Evolutionary conservation across 2,797 vertebrate genomes (phyloP), one percentile per base, ranked within the genome.

Genomic region (Bovichtus diacanthus): DNA sequence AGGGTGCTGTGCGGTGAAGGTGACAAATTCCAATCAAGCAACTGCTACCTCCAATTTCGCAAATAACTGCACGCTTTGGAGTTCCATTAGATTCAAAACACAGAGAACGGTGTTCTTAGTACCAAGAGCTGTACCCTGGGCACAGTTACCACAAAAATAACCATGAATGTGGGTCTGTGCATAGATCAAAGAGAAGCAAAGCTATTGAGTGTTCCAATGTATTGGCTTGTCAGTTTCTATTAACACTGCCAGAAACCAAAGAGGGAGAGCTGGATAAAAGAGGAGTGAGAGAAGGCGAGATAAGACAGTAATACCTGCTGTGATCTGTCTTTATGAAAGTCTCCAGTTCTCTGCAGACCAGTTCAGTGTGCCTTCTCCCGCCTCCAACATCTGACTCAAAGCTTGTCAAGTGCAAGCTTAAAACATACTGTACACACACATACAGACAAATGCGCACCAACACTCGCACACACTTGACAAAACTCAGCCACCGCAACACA

Each of bases 181-280:
- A 58, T 85, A 74, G 81, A 88, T 93, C 84, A 90, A 88, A 88
- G 80, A 51, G 70, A 71, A 80, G 66, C 49, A 44, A 72, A 69
- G 83, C 82, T 76, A 75, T 75, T 70, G 77, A 88, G 81, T 6
- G 18, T 60, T 82, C 63, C 70, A 74, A 49, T 88, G 81, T 76
- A 83, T 72, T 61, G 51, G 74, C 69, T 86, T 89, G 87, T 91
- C 82, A 87, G 70, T 82, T 86, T 84, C 49, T 85, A 79, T 89
- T 76, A 86, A 81, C 79, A 44, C 60, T 51, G 63, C 65, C 77
- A 75, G 74, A 83, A 81, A 84, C 71, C 81, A 86, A 81, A 87
- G 61, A 70, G 44, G 29, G 15, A 74, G 77, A 49, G 60, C 36
- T 9, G 77, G 61, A 85, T 79, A 41, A 71, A 84, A 82, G 69